Conservation (phyloP, 2,797 vertebrate genomes). For the Champsocephalus esox region DNA sequence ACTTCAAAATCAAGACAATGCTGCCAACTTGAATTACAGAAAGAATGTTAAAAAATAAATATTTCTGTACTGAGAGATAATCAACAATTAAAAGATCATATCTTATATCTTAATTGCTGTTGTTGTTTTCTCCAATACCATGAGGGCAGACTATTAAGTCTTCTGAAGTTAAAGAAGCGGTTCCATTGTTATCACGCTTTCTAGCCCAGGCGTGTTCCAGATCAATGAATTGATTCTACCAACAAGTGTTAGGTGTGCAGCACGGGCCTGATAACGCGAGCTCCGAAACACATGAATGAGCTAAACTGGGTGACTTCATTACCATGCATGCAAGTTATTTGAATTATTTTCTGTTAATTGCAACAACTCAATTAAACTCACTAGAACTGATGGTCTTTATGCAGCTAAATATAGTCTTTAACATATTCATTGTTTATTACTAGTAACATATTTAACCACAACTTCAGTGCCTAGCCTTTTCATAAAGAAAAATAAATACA, state of each 20-base stretch:
- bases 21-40: constrained; percentile 70
- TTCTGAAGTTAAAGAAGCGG: neutral
- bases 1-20: constrained; percentile 59
- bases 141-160: neutral
- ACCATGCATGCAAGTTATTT: neutral
- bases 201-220: neutral
- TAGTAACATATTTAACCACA: neutral
- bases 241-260: neutral
- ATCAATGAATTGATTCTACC: neutral
- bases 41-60: constrained; percentile 68
- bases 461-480: neutral
- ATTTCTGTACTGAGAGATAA: constrained; percentile 73
- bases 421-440: neutral
- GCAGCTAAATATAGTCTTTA: neutral
- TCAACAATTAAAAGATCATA: constrained; percentile 73
- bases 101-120: constrained; percentile 48
- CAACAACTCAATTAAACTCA: neutral
- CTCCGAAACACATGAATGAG: constrained; percentile 8
- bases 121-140: constrained; percentile 27
- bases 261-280: neutral
- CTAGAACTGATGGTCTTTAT: neutral
- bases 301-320: neutral
- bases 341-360: too few relatives aligned
- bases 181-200: neutral
- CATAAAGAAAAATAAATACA: neutral